Evolutionary conservation across 2,797 vertebrate species (phyloP), one percentile per base, ranked within the genome.

Genomic region (Garrulus glandarius): DNA sequence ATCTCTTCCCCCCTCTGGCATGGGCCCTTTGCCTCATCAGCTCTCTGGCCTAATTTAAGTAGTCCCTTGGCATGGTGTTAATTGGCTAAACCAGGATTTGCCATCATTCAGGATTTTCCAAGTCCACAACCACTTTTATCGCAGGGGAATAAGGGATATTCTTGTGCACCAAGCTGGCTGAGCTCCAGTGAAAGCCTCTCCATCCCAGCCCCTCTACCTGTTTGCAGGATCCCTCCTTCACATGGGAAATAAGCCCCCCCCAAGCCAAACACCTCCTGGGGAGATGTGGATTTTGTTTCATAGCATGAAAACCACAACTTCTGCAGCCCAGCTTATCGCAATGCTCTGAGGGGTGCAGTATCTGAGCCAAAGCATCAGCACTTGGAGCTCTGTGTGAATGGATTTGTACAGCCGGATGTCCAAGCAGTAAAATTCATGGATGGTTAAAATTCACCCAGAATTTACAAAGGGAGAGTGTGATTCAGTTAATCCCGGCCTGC

Each of bases 271-370:
- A 3, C 32, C 9, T 41, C 27, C 37, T 46, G 56, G 47, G 20
- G 87, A 32, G 10, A 44, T 11, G 17, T 34, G 44, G 37, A 6
- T 21, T 78, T 36, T 68, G 7, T 36, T 81, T 63, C 37, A 34
- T 13, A 12, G 7, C 5, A 20, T 19, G 29, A 26, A 76, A 69
- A 77, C 5, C 24, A 10, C 52, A 32, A n/a, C 37, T 74, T 68
- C 20, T 60, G 8, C 52, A 85, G 26, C 55, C 30, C 32, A 7
- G 1, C 52, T 80, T 44, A 27, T 29, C 37, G 56, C 37, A 6
- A 0, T 3, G 36, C 21, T 37, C 41, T 0, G 0, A 12, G 21
- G 30, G 16, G 1, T 36, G 74, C 59, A 24, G 19, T 4, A 6
- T 9, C 29, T 30, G 77, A 86, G 39, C 36, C n/a, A 39, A 39